A percentile compares a stretch with the other conserved stretches of the same genome.
These are phyloP conservation scores for Conger conger DNA, from an alignment of 2,113 vertebrate genomes.

Conservation along the genomic window DNA sequence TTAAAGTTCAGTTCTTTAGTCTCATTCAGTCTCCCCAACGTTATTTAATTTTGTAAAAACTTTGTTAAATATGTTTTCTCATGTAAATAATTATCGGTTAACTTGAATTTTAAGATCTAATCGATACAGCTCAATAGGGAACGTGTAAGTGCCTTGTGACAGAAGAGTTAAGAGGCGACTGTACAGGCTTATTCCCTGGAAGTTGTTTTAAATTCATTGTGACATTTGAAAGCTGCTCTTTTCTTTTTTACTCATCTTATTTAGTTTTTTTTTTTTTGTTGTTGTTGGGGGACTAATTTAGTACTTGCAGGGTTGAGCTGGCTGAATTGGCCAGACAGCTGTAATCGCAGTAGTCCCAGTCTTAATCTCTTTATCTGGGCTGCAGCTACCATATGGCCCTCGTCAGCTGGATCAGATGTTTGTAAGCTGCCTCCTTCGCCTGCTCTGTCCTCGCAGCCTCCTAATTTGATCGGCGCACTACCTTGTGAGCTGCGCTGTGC, in stretches of 20 bases:
- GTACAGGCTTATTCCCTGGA: background rate
- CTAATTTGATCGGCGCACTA: conserved; percentile 93
- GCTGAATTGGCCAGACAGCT: conserved; percentile 99
- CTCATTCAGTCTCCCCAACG: background rate
- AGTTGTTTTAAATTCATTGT: conserved; percentile 39
- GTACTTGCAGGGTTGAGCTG: conserved; percentile 99
- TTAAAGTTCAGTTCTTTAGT: background rate
- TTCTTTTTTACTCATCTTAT: conserved; percentile 7
- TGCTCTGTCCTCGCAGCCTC: conserved; percentile 88
- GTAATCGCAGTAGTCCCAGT: conserved; percentile 99
- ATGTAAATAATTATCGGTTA: background rate
- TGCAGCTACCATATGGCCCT: conserved; percentile 99
- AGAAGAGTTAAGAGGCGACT: background rate
- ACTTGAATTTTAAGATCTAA: background rate
- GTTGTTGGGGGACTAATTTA: conserved; percentile 99
- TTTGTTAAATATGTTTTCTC: background rate
- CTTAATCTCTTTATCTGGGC: conserved; percentile 99
- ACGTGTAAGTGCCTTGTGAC: background rate
- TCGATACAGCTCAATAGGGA: background rate
- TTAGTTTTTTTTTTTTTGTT: conserved; percentile 62
- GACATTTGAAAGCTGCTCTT: conserved; percentile 80
- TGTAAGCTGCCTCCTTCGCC: conserved; percentile 98
- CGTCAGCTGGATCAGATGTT: conserved; percentile 99
- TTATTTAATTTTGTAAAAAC: background rate
- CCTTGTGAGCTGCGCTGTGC: conserved; percentile 93